Conservation (phyloP, 1,140 invertebrate genomes). For the Drosophila carrolli region DNA sequence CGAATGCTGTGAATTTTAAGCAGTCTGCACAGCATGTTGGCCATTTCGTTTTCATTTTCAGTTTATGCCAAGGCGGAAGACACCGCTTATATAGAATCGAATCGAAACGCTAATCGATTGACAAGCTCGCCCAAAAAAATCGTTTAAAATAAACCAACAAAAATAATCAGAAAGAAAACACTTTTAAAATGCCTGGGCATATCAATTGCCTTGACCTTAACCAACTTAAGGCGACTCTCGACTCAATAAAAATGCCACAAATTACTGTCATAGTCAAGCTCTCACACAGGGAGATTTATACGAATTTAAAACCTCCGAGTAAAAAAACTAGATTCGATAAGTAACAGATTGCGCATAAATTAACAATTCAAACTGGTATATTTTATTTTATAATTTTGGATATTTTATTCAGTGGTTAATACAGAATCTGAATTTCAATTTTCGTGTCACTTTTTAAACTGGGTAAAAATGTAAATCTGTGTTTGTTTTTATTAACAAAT, state of each 20-base stretch:
- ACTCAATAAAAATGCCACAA: constrained; percentile 41
- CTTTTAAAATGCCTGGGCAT: constrained; percentile 15
- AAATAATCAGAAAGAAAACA: constrained; percentile 7
- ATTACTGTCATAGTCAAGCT: constrained; percentile 31
- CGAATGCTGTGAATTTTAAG: constrained; percentile 64
- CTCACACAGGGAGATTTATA: constrained; percentile 1
- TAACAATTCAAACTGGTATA: constrained; percentile 22
- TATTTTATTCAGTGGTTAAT: constrained; percentile 4
- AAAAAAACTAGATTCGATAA: constrained; percentile 36
- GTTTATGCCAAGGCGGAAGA: constrained; percentile 43
- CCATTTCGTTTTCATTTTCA: constrained; percentile 25
- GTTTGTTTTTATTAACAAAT: not conserved
- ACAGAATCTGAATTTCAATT: not conserved
- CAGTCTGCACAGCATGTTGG: constrained; percentile 45
- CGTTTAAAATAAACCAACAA: not conserved
- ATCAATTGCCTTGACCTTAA: constrained; percentile 53
- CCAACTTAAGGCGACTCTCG: constrained; percentile 43
- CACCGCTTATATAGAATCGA: constrained; percentile 22
- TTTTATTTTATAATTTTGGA: constrained; percentile 2
- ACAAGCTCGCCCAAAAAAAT: not conserved
- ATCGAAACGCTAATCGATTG: constrained; percentile 4
- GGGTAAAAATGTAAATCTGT: not conserved
- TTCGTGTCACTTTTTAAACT: not conserved
- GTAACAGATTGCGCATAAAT: constrained; percentile 25
- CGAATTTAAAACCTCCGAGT: not conserved